Percentiles rank a stretch among this genome's conserved stretches.
Conservation (phyloP, 2,888 invertebrate genomes). For the Anoncus sp. region DNA sequence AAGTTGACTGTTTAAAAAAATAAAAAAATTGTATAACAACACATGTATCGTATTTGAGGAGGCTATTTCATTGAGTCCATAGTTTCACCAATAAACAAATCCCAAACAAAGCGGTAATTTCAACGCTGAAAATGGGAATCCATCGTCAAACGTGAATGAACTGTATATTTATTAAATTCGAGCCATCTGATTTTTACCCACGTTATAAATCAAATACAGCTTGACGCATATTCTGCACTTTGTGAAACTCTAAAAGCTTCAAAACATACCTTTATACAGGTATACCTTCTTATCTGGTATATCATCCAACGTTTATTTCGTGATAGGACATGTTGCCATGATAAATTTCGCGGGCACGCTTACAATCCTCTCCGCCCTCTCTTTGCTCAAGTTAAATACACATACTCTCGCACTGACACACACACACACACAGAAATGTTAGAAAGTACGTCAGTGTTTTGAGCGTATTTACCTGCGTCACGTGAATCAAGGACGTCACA, state of each 20-base stretch:
- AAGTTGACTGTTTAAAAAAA: no score
- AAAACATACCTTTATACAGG: not conserved
- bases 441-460: constrained; percentile 32
- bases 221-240: not conserved
- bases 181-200: not conserved
- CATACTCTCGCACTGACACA: not conserved
- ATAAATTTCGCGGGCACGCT: constrained; percentile 40
- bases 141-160: no score
- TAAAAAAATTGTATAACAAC: no score
- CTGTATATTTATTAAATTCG: not conserved
- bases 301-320: constrained; percentile 24
- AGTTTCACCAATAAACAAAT: no score
- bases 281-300: constrained; percentile 11
- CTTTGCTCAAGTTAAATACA: constrained; percentile 17
- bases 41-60: no score
- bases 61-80: no score
- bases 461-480: constrained; percentile 54
- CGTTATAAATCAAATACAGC: constrained; percentile 5
- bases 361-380: constrained; percentile 10
- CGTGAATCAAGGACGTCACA: constrained; percentile 53
- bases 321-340: constrained; percentile 35
- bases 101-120: no score
- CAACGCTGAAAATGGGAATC: no score
- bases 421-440: constrained; percentile 1
- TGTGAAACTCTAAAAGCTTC: not conserved